phyloP scores from a whole-genome alignment of 2,888 invertebrate species.

The Melinaea menophilus region DNA sequence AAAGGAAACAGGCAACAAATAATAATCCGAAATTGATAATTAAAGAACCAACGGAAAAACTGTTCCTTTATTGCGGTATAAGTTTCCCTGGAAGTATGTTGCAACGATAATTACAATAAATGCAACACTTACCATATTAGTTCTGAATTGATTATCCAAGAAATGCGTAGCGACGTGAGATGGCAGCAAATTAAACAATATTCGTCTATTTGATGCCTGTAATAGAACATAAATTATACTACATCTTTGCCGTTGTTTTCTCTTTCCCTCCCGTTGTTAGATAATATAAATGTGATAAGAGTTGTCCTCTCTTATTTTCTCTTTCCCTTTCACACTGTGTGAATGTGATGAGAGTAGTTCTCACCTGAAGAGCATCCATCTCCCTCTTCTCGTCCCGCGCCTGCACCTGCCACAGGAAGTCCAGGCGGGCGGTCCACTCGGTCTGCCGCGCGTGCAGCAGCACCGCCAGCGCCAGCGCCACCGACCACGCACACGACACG shows the following conservation, averaged over 20 bases:
- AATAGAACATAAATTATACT: constrained; percentile 16
- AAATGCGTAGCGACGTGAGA: constrained; percentile 96
- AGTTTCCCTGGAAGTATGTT: no score
- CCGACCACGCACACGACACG: constrained; percentile 86
- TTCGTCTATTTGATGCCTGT: constrained; percentile 88
- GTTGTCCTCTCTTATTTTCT: no score
- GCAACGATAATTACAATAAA: neutral
- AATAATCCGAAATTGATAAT: neutral
- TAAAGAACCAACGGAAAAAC: neutral
- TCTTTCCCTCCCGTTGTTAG: no score
- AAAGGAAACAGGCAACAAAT: neutral
- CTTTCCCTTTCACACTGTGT: no score
- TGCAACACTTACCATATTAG: constrained; percentile 81
- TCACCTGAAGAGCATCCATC: constrained; percentile 90
- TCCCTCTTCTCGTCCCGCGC: constrained; percentile 94
- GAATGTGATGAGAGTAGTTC: neutral
- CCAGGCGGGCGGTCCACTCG: constrained; percentile 93
- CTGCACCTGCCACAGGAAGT: constrained; percentile 90
- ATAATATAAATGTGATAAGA: no score
- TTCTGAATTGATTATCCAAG: constrained; percentile 91
- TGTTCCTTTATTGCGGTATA: no score
- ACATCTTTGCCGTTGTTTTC: no score
- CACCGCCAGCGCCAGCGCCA: constrained; percentile 90
- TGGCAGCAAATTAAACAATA: constrained; percentile 92
- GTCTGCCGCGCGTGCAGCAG: constrained; percentile 90